Conservation (phyloP, 2,797 vertebrate species). For the Danio kyathit region DNA sequence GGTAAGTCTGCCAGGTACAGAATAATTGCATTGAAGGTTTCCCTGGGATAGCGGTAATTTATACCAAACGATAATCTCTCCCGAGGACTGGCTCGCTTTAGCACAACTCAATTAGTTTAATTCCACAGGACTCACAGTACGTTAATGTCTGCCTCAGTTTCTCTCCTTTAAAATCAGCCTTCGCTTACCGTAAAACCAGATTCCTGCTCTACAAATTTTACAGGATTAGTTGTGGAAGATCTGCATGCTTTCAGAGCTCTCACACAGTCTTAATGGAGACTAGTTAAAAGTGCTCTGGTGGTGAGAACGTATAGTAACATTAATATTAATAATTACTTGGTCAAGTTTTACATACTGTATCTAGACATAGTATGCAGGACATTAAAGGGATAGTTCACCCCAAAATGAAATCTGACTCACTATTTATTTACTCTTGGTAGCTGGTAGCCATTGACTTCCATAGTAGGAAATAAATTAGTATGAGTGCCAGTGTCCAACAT, state of each 20-base stretch:
- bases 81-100: not conserved
- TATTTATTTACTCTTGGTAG: too few relatives aligned
- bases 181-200: not conserved
- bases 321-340: not conserved
- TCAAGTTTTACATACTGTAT: too few relatives aligned
- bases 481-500: too few relatives aligned
- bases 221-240: constrained; percentile 9
- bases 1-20: constrained; percentile 14
- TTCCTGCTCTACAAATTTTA: not conserved
- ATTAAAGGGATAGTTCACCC: too few relatives aligned
- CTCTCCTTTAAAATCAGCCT: not conserved
- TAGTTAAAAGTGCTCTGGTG: not conserved
- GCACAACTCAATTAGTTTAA: constrained; percentile 34
- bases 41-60: not conserved
- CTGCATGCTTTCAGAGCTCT: not conserved
- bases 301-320: not conserved
- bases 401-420: too few relatives aligned
- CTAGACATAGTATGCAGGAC: too few relatives aligned
- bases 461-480: too few relatives aligned
- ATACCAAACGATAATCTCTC: constrained; percentile 22
- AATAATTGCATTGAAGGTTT: constrained; percentile 28
- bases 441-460: too few relatives aligned
- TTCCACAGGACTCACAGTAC: not conserved
- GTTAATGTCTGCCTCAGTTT: not conserved
- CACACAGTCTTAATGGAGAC: not conserved